A percentile compares a stretch with the other conserved stretches of the same genome.
phyloP scores from a whole-genome alignment of 2,113 vertebrate genomes.

The Petromus typicus region DNA sequence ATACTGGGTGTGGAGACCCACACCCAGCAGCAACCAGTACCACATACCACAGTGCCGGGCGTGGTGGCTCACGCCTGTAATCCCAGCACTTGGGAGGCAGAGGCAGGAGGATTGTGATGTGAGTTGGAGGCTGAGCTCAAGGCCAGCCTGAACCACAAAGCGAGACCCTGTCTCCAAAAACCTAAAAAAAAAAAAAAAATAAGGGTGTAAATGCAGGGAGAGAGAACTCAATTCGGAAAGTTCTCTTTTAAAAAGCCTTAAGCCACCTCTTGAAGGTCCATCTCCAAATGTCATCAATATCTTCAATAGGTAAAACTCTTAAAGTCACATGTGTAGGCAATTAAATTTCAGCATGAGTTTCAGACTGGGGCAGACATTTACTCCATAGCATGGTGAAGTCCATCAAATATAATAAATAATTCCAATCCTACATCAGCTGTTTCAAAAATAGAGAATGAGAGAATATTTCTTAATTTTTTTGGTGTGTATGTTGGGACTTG shows the following conservation, averaged over 20 bases:
- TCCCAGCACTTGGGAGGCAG: no score
- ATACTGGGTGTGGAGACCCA: no score
- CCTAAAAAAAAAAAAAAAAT: no score
- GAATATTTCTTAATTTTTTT: background rate
- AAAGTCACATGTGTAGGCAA: background rate
- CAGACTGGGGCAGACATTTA: background rate
- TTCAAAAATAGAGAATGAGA: background rate
- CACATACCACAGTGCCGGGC: no score
- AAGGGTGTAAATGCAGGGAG: background rate
- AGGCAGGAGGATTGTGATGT: no score
- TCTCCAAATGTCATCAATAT: background rate
- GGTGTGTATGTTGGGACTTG: background rate
- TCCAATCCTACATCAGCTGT: background rate
- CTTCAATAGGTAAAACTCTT: background rate
- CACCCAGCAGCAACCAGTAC: no score
- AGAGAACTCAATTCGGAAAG: background rate
- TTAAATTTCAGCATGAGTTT: background rate
- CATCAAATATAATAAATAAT: background rate
- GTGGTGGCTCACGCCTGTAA: no score
- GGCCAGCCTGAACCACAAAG: no score
- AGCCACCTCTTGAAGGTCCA: background rate
- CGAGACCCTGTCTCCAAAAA: no score
- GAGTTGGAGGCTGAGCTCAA: no score
- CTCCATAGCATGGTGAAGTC: background rate
- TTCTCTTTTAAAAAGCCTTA: background rate